Percentiles rank a stretch among this genome's conserved stretches.
Conservation (phyloP, 2,888 invertebrate species). For the Dinocampus coccinellae region DNA sequence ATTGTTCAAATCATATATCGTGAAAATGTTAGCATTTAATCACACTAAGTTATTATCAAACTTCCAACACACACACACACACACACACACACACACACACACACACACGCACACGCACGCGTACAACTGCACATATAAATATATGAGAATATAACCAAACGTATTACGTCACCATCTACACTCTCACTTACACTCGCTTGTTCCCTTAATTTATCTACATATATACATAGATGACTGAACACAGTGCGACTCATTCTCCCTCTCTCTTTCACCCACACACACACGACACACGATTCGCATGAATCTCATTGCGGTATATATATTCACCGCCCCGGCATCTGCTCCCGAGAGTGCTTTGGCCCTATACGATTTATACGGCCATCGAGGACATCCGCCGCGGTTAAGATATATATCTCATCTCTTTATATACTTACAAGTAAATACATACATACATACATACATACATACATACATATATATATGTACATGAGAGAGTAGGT, state of each 20-base stretch:
- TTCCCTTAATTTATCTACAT: neutral
- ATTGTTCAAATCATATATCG: neutral
- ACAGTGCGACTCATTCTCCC: neutral
- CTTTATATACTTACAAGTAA: too few species aligned
- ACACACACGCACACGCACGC: too few species aligned
- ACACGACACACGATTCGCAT: constrained; percentile 12
- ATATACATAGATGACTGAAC: neutral
- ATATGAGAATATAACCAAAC: constrained; percentile 1
- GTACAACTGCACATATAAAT: too few species aligned
- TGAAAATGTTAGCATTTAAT: constrained; percentile 11
- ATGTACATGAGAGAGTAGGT: neutral
- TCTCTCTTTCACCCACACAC: too few species aligned
- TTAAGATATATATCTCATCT: neutral
- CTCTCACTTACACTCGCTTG: constrained; percentile 14
- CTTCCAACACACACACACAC: too few species aligned
- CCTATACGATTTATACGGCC: constrained; percentile 17
- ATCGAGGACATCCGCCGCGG: constrained; percentile 30
- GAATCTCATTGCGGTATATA: constrained; percentile 24
- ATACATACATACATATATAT: constrained; percentile 7
- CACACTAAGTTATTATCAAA: constrained; percentile 15
- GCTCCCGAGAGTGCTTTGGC: constrained; percentile 17
- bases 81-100: too few species aligned
- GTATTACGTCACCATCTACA: constrained; percentile 7
- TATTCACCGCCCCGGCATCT: constrained; percentile 21
- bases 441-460: neutral